Evolutionary conservation across 2,888 invertebrate species (phyloP), one percentile per base, ranked within the genome.

Genomic region (Idaea aversata): DNA sequence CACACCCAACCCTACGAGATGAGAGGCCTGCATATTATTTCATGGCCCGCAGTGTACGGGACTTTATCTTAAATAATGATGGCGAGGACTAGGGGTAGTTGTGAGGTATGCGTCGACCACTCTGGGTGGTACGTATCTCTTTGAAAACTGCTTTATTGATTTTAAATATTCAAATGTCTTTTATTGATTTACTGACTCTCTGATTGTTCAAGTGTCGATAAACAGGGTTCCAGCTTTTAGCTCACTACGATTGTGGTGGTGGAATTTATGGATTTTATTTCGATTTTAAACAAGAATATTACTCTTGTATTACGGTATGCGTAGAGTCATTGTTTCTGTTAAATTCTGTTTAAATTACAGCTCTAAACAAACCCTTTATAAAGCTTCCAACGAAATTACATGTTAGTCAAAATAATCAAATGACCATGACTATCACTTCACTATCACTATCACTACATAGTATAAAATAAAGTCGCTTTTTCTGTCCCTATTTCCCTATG

Each of bases 31-130:
- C 47, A 47, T 47, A 47, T 47, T 47, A 66, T 77, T 68, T 70
- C 65, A 57, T 70, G 74, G 70, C 71, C 65, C 57, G 67, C 72
- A 77, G 67, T 76, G 70, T 77, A 80, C 77, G 74, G 74, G 69
- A 75, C 75, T 74, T 74, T 72, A 70, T 72, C 69, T 64, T 62
- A 34, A 58, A 57, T 63, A 61, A 64, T 68, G 68, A 72, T 72
- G 68, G 72, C 64, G 64, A 62, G 66, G 69, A 66, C 70, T 65
- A 70, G 70, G 59, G 59, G 59, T 59, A 16, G 59, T 25, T 59
- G 34, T 13, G 16, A 7, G 15, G 16, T 59, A 47, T 13, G 47
- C 47, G 58, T 58, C 58, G 4, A 15, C 16, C 58, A 58, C 59
- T 25, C 59, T 59, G 59, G 59, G 59, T 59, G 59, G 59, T 59